Percentiles rank a stretch among this genome's conserved stretches.
phyloP scores from a whole-genome alignment of 2,797 vertebrate species.

The Neoniphon sammara region DNA sequence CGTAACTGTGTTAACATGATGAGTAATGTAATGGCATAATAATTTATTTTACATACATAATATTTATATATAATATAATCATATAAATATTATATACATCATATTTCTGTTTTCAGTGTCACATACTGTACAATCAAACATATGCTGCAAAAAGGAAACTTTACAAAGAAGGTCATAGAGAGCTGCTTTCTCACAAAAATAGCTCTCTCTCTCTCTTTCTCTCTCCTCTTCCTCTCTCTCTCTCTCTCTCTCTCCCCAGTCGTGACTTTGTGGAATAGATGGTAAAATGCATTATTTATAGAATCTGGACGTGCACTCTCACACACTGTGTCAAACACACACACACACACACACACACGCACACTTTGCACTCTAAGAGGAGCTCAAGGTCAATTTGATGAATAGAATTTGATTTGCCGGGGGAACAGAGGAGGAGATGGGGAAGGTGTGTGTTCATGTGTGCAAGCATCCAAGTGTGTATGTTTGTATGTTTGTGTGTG shows the following conservation, averaged over 20 bases:
- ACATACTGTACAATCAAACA: background rate
- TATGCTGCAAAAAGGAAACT: background rate
- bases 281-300: constrained; percentile 41
- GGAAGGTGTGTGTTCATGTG: background rate
- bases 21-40: too few relatives aligned
- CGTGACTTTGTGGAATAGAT: constrained; percentile 18
- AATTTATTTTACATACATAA: too few relatives aligned
- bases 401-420: constrained; percentile 54
- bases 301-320: constrained; percentile 8
- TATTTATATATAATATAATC: too few relatives aligned
- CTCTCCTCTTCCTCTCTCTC: background rate
- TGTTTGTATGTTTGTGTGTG: background rate
- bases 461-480: background rate
- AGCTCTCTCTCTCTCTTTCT: background rate
- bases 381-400: constrained; percentile 60
- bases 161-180: background rate
- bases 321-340: background rate
- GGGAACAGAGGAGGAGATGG: constrained; percentile 16
- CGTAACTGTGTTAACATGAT: too few relatives aligned
- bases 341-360: constrained; percentile 6
- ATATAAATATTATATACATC: too few relatives aligned
- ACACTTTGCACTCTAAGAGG: constrained; percentile 21
- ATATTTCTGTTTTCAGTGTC: background rate
- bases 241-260: background rate
- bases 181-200: constrained; percentile 14